These are phyloP conservation scores for Synchiropus splendidus DNA, from an alignment of 2,113 vertebrate genomes.

Conservation along the genomic window DNA sequence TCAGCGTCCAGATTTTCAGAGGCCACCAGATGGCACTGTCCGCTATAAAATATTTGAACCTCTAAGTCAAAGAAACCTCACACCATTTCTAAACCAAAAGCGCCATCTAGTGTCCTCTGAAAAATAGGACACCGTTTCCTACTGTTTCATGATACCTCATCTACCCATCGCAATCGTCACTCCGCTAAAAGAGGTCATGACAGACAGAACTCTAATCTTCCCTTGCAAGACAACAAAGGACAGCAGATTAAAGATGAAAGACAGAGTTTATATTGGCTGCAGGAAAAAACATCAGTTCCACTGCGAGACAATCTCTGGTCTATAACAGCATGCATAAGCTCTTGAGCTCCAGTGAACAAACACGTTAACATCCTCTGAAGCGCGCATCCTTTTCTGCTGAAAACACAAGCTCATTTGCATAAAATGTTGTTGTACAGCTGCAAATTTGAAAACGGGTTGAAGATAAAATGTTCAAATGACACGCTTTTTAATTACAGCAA, in stretches of 20 bases:
- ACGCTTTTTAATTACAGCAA: conserved; percentile 6
- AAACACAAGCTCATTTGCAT: background rate
- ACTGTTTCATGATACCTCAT: too few relatives aligned
- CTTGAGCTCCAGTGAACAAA: conserved; percentile 20
- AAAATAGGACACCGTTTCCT: too few relatives aligned
- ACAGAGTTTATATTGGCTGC: conserved; percentile 1
- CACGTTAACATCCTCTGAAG: conserved; percentile 6
- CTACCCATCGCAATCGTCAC: too few relatives aligned
- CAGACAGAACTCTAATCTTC: conserved; percentile 6
- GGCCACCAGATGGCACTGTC: too few relatives aligned
- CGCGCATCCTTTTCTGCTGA: background rate
- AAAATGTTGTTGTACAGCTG: background rate
- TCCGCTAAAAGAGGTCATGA: background rate
- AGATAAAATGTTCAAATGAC: too few relatives aligned
- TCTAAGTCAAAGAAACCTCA: too few relatives aligned
- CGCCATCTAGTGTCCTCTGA: too few relatives aligned
- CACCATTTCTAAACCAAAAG: too few relatives aligned
- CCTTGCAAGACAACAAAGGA: conserved; percentile 1
- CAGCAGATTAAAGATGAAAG: background rate
- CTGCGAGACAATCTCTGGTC: conserved; percentile 1
- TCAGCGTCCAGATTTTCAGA: too few relatives aligned
- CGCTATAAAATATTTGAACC: too few relatives aligned
- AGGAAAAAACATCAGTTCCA: conserved; percentile 8
- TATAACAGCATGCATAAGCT: conserved; percentile 20
- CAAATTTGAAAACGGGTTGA: too few relatives aligned